Percentiles rank a stretch among this genome's conserved stretches.
phyloP scores from a whole-genome alignment of 2,797 vertebrate species.

The Scolopax rusticola region DNA sequence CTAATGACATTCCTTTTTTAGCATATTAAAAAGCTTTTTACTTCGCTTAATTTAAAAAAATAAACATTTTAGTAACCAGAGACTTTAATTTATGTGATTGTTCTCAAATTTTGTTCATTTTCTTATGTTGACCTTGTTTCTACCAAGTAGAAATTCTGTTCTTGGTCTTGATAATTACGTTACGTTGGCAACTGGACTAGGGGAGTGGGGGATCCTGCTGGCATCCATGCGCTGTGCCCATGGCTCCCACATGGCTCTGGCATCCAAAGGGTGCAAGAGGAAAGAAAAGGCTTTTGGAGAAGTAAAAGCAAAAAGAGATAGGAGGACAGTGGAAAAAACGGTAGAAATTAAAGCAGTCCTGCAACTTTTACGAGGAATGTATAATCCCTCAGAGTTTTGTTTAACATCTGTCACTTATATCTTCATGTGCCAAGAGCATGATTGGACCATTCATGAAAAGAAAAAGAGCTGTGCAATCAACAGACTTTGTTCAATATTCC shows the following conservation, averaged over 20 bases:
- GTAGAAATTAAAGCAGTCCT: background rate
- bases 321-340: background rate
- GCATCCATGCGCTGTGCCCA: background rate
- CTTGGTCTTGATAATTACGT: background rate
- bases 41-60: background rate
- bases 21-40: background rate
- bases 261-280: background rate
- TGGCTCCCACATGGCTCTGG: background rate
- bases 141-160: background rate
- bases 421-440: conserved; percentile 9
- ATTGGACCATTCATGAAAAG: conserved; percentile 58
- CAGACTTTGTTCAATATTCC: conserved; percentile 50
- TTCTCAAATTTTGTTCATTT: background rate
- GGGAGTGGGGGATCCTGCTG: background rate
- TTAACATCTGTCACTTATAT: conserved; percentile 44
- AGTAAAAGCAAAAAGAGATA: background rate
- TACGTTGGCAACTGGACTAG: background rate
- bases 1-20: background rate
- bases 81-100: background rate
- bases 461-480: conserved; percentile 34
- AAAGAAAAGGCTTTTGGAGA: background rate
- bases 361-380: background rate
- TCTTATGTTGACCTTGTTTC: background rate
- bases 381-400: background rate
- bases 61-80: background rate